Conservation (phyloP, 2,113 vertebrate genomes). For the Peucedramus taeniatus region DNA sequence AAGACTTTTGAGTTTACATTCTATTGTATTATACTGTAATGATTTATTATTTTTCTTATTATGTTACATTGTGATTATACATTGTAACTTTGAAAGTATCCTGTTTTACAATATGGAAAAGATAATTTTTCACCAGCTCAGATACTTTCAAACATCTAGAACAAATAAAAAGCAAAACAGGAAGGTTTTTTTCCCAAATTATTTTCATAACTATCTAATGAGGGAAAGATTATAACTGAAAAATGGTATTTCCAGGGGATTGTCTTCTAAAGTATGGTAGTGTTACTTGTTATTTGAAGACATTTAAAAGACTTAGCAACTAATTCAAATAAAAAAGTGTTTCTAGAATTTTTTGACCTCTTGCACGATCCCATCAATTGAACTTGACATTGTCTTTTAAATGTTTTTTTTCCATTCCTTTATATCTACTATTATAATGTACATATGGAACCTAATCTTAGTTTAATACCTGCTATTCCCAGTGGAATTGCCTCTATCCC, state of each 20-base stretch:
- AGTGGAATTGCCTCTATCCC: background rate
- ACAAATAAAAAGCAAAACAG: background rate
- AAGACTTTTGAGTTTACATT: background rate
- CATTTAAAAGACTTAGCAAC: background rate
- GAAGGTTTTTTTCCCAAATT: background rate
- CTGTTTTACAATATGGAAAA: background rate
- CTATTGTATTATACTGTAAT: background rate
- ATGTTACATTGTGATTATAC: background rate
- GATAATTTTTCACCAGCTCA: background rate
- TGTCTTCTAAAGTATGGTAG: background rate
- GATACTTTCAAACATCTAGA: background rate
- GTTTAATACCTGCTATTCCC: background rate
- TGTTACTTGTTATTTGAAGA: background rate
- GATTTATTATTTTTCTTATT: background rate
- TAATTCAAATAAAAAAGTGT: background rate
- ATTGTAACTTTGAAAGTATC: background rate
- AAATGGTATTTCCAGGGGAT: background rate
- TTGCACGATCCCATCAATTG: rapidly evolving
- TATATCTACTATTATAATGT: background rate
- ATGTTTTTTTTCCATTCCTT: background rate
- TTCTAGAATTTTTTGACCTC: background rate
- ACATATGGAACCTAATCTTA: background rate
- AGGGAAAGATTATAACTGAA: background rate
- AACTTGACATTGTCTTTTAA: background rate
- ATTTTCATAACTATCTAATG: background rate